phyloP scores from a whole-genome alignment of 2,888 invertebrate genomes.

The Dolichopus griseipennis region DNA sequence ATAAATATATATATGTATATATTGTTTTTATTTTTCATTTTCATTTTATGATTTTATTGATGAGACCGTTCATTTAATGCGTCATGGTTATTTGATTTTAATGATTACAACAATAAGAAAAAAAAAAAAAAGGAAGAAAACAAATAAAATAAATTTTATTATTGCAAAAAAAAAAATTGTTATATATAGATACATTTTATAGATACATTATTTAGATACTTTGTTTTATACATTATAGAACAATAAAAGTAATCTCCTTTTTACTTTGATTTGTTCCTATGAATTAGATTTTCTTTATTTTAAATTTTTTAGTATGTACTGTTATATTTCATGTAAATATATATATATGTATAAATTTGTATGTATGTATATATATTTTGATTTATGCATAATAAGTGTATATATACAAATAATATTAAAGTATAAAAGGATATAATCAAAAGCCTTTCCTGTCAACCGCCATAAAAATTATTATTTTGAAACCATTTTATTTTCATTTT shows the following conservation, averaged over 20 bases:
- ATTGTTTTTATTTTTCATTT: too few species aligned
- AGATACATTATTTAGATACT: too few species aligned
- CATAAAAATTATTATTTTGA: background rate
- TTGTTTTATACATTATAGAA: too few species aligned
- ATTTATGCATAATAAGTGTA: too few species aligned
- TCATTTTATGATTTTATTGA: background rate
- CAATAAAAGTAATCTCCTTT: too few species aligned
- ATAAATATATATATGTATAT: too few species aligned
- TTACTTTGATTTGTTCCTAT: background rate
- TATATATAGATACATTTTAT: too few species aligned
- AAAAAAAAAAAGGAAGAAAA: background rate
- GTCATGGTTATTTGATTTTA: background rate
- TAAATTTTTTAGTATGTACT: background rate
- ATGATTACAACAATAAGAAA: background rate
- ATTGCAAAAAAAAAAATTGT: background rate
- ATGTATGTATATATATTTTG: background rate
- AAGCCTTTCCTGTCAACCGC: constrained; percentile 10
- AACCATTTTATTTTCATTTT: background rate
- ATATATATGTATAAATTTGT: background rate
- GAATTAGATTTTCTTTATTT: background rate
- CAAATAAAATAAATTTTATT: background rate
- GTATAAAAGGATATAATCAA: background rate
- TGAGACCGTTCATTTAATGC: background rate
- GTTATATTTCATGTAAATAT: background rate
- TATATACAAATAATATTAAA: background rate